Evolutionary conservation across 2,113 vertebrate species (phyloP).

Genomic region (Syrrhaptes paradoxus): DNA sequence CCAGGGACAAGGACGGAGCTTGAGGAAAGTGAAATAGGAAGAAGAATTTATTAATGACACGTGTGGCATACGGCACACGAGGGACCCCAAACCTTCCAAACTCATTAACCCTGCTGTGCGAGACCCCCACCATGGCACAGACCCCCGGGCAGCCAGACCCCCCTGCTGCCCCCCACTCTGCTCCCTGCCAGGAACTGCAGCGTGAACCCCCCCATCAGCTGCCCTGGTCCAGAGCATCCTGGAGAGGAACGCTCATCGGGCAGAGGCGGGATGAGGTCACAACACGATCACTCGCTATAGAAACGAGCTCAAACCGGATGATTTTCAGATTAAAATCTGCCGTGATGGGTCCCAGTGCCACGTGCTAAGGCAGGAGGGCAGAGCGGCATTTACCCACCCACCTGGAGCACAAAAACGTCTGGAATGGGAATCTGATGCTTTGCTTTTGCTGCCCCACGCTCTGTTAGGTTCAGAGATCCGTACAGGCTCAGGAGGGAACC

Average conservation of each 20-base stretch:
- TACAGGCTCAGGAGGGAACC: background rate
- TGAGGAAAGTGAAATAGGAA: background rate
- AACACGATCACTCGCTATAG: background rate
- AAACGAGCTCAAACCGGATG: background rate
- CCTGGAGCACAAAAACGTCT: background rate
- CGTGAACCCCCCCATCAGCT: background rate
- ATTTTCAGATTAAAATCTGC: background rate
- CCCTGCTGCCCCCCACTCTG: background rate
- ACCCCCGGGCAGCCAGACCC: too few species aligned
- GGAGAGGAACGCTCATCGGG: background rate
- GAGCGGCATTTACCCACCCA: background rate
- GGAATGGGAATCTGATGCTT: background rate
- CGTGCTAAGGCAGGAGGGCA: background rate
- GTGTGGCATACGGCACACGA: fast-evolving
- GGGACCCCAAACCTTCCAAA: background rate
- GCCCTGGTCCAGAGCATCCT: background rate
- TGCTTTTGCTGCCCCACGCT: background rate
- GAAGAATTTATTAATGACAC: background rate
- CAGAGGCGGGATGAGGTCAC: background rate
- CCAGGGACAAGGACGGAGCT: background rate
- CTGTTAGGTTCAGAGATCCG: background rate
- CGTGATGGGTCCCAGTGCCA: fast-evolving
- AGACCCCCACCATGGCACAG: background rate
- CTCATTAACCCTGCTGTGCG: too few species aligned
- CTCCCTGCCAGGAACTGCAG: fast-evolving